Conservation (phyloP, 2,113 vertebrate genomes). For the Salvelinus sp. region DNA sequence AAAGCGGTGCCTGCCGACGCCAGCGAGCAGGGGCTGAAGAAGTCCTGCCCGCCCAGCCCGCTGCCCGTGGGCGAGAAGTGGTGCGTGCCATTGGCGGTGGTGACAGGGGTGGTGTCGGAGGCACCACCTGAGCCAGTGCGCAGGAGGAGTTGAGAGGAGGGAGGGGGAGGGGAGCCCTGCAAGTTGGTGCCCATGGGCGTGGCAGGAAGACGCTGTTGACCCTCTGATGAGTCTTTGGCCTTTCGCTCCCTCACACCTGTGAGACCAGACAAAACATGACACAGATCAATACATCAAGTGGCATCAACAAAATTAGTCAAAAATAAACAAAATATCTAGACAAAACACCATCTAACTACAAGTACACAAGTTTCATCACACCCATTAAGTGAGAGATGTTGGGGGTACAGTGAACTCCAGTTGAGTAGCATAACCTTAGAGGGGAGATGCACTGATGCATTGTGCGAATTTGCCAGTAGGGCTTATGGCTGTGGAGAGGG, state of each 20-base stretch:
- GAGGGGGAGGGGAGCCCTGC: constrained; percentile 75
- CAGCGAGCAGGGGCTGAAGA: constrained; percentile 84
- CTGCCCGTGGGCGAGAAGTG: constrained; percentile 87
- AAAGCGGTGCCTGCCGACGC: constrained; percentile 83
- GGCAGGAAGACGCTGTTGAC: constrained; percentile 73
- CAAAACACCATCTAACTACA: not conserved
- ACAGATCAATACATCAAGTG: not conserved
- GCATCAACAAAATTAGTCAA: not conserved
- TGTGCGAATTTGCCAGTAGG: constrained; percentile 42
- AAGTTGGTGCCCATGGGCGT: constrained; percentile 53
- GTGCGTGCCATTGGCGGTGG: constrained; percentile 91
- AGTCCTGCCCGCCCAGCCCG: constrained; percentile 81
- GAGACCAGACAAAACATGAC: constrained; percentile 60
- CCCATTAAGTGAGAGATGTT: not conserved
- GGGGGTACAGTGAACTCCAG: not conserved
- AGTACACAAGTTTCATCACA: not conserved
- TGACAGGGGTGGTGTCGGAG: constrained; percentile 73
- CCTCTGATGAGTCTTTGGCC: constrained; percentile 88
- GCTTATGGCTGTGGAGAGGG: constrained; percentile 54
- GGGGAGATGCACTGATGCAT: not conserved
- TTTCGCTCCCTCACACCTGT: constrained; percentile 87
- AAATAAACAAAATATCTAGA: not conserved
- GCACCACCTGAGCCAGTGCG: constrained; percentile 67
- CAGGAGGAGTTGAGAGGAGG: constrained; percentile 84
- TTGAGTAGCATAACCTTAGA: not conserved